These are phyloP conservation scores for Haliclona indistincta DNA, from an alignment of 37 sponge, comb jelly and placozoan genomes.

Conservation along the genomic window DNA sequence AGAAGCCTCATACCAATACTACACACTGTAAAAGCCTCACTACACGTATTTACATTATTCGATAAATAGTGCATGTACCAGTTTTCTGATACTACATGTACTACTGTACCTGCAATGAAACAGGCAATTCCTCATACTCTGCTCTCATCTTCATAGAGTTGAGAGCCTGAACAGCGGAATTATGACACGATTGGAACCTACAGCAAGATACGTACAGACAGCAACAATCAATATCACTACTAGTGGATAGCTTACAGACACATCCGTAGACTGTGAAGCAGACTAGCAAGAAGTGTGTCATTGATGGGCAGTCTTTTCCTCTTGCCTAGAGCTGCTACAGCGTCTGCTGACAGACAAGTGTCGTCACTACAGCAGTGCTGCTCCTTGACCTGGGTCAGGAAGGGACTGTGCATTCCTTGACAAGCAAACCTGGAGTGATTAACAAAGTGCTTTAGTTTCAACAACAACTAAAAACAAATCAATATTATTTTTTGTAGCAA, in stretches of 20 bases:
- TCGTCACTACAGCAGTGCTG: not conserved
- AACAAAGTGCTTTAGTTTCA: not conserved
- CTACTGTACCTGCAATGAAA: conserved; percentile 41
- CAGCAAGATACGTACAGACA: not conserved
- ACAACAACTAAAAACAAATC: too few relatives aligned
- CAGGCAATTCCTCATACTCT: conserved; percentile 56
- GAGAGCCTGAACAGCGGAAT: conserved; percentile 23
- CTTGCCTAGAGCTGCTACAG: not conserved
- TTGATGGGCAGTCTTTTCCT: conserved; percentile 34
- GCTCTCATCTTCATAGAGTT: conserved; percentile 42
- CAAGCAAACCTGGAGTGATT: not conserved
- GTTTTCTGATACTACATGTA: not conserved
- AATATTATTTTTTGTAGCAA: too few relatives aligned
- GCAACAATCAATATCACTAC: not conserved
- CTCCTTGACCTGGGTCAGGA: not conserved
- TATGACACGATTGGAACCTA: conserved; percentile 57
- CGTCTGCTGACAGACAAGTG: not conserved
- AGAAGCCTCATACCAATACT: too few relatives aligned
- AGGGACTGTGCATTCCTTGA: not conserved
- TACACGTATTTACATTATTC: too few relatives aligned
- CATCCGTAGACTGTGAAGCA: conserved; percentile 44
- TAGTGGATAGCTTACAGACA: conserved; percentile 36
- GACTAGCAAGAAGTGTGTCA: conserved; percentile 30
- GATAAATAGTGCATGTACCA: not conserved
- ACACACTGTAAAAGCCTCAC: too few relatives aligned